Evolutionary conservation across 2,797 vertebrate species (phyloP).

Genomic region (Anguilla megastoma): DNA sequence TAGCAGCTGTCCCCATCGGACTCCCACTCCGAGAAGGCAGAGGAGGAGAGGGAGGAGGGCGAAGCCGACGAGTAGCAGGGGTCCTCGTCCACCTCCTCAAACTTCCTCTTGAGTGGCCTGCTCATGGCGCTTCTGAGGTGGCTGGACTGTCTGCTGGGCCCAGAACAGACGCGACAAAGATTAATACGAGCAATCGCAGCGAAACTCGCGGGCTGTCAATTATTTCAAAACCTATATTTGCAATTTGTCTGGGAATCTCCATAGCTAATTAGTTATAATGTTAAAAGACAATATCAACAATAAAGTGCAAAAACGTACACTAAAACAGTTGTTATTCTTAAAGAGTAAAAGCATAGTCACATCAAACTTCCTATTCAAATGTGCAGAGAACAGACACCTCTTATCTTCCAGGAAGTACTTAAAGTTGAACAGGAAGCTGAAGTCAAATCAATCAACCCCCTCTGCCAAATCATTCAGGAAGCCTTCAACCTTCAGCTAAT

Average conservation of each 20-base stretch:
- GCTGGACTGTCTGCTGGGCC: slow-evolving; percentile 51
- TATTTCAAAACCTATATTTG: too few relatives aligned
- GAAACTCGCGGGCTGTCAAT: too few relatives aligned
- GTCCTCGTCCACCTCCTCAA: slow-evolving; percentile 81
- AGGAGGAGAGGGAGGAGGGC: slow-evolving; percentile 68
- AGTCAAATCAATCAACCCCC: not conserved
- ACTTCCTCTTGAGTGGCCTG: slow-evolving; percentile 85
- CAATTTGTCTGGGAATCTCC: not conserved
- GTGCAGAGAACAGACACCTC: not conserved
- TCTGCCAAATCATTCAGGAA: not conserved
- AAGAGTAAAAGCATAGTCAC: not conserved
- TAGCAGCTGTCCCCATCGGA: slow-evolving; percentile 72
- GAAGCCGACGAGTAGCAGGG: slow-evolving; percentile 71
- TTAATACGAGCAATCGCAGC: not conserved
- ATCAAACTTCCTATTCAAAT: not conserved
- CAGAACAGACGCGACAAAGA: not conserved
- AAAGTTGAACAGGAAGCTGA: not conserved
- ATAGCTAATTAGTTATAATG: not conserved
- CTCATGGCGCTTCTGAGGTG: slow-evolving; percentile 74
- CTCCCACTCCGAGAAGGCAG: slow-evolving; percentile 74
- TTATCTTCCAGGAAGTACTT: not conserved
- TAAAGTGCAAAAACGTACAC: too few relatives aligned
- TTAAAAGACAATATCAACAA: not conserved
- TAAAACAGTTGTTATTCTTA: not conserved
- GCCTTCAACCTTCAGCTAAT: not conserved